Evolutionary conservation across 1,140 invertebrate species (phyloP), one percentile per base, ranked within the genome.

Genomic region (Leptonema lineaticorne): DNA sequence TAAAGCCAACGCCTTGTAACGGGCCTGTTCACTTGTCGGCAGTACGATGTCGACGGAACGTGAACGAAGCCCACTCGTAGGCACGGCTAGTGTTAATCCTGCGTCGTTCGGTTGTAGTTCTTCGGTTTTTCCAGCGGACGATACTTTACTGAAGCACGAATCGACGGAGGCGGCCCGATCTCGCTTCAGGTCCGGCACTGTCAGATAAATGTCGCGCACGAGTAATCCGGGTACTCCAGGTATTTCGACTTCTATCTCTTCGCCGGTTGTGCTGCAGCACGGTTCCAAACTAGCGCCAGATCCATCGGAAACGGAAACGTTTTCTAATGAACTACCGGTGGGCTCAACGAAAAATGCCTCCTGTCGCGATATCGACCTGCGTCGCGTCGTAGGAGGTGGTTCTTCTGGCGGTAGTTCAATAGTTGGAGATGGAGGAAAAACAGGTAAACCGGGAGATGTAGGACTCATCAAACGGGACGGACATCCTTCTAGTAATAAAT

Each of bases 11-110:
- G 93, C 92, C 67, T 92, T 92, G 76, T 95, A 95, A 59, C 90
- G 83, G 1, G 90, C 89, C 75, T 93, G 90, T 73, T 91, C 89
- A 53, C 92, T 90, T 0, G 93, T 95, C 0, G 94, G 93, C 63
- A 96, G 80, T 11, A 92, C 92, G 68, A 96, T 94, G 77, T 96
- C 93, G 45, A 96, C 93, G 27, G 92, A 95, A 64, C 92, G 87
- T 3, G 93, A 95, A n/a, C 94, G 83, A 2, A 88, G 84, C 6
- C 86, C 84, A 8, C 76, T 74, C 64, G 82, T 86, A 0, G 90
- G 89, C 14, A 91, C 89, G 18, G 87, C 84, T 2, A 91, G 81
- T 33, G 85, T 87, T 72, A 84, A 80, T 46, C 85, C 84, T 46
- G 83, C 83, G 16, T 79, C 82, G n/a, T 83, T 82, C 66, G 84